Base-by-base conservation (phyloP, 2,888 invertebrate genomes). In the Agelastica alni region DNA sequence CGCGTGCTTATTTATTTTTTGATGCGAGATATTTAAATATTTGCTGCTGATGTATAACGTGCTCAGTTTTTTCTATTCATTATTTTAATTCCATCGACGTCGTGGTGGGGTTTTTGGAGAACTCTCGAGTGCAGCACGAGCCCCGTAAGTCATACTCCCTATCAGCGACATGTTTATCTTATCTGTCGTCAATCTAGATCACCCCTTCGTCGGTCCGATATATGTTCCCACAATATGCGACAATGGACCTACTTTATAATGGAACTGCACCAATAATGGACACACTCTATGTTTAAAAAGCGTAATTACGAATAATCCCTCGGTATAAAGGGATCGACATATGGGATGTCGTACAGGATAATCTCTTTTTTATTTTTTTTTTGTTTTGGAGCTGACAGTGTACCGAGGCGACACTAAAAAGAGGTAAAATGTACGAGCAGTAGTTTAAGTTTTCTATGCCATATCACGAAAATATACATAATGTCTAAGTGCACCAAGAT, bases 281-380 rank as follows among this genome's bases (percentile, higher is more conserved):
- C 69, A 67, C 65, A 64, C 68, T 72, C 68, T 65, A 66, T 72
- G 70, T 73, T 74, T 75, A 73, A 73, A 75, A 74, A 74, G 74
- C 72, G 71, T 75, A 75, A 75, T 75, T 75, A 75, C 68, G 70
- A 73, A 72, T 75, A 74, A 75, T 75, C 75, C 70, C 59, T 64
- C 63, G 60, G 64, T 62, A 69, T 66, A 69, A 71, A 68, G 67
- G 67, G 65, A 59, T 53, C 65, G 74, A 73, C 75, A 75, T 75
- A 74, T 75, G 75, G 70, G 75, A 70, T 66, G 67, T 69, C 69
- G 63, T 67, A 67, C 56, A 54, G 61, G 59, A 63, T 44, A 39
- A 55, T 60, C 58, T 61, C 56, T 49, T 45, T 46, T 46, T 26
- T 22, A 31, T 16, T n/a, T n/a, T n/a, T n/a, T n/a, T n/a, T n/a